phyloP scores from a whole-genome alignment of 2,797 vertebrate species.

The Pteropus rufus region DNA sequence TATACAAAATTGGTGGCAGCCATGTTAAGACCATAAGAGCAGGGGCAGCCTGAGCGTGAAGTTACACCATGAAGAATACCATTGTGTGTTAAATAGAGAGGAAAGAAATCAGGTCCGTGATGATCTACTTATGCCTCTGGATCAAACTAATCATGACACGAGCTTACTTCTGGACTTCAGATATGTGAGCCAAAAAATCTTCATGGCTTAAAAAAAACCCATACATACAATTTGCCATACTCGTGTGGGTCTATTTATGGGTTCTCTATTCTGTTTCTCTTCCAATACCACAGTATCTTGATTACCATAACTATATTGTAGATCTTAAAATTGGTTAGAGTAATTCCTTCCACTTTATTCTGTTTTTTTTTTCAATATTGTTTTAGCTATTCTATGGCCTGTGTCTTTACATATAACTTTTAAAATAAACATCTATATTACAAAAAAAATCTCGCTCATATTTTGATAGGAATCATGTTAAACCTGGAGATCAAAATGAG shows the following conservation, averaged over 20 bases:
- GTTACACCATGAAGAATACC: neutral
- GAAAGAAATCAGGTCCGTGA: neutral
- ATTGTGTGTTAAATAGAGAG: neutral
- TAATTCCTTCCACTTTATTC: neutral
- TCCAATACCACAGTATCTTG: neutral
- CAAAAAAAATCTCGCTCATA: neutral
- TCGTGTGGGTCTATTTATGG: neutral
- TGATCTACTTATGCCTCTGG: neutral
- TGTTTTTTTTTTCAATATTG: neutral
- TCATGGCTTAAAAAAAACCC: neutral
- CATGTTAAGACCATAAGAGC: neutral
- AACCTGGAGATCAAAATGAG: neutral
- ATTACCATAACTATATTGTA: neutral
- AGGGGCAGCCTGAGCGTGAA: neutral
- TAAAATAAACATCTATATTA: neutral
- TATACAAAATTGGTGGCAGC: neutral
- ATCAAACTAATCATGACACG: neutral
- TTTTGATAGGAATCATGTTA: slow-evolving; percentile 6
- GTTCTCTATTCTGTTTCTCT: neutral
- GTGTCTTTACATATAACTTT: neutral
- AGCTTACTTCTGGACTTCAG: neutral
- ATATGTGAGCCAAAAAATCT: neutral
- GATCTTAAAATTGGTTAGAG: neutral
- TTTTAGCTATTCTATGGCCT: neutral
- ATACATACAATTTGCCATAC: neutral